phyloP scores from a whole-genome alignment of 2,888 invertebrate species.

The Scaeva pyrastri region DNA sequence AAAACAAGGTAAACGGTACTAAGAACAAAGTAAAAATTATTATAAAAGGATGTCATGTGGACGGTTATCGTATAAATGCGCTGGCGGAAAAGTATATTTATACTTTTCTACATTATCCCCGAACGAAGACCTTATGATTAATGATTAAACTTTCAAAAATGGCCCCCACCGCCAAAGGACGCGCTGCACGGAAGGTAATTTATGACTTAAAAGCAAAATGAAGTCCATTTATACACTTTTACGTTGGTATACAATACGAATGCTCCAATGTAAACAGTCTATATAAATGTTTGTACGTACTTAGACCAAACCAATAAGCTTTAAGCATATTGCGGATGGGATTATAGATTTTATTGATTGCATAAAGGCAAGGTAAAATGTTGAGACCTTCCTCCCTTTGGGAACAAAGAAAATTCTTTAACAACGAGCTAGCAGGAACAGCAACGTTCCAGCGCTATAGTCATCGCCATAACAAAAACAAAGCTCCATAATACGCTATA shows the following conservation, averaged over 20 bases:
- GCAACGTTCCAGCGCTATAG: too few species aligned
- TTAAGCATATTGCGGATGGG: constrained; percentile 64
- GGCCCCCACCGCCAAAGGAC: background rate
- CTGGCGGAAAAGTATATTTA: background rate
- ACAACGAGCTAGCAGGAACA: background rate
- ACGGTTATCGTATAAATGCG: background rate
- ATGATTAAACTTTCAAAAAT: constrained; percentile 64
- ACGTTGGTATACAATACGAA: background rate
- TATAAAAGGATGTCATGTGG: constrained; percentile 25
- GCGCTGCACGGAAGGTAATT: constrained; percentile 36
- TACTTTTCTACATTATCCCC: constrained; percentile 13
- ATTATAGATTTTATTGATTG: constrained; percentile 71
- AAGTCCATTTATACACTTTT: constrained; percentile 19
- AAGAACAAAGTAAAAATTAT: constrained; percentile 32
- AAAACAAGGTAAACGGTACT: background rate
- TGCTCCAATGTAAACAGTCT: background rate
- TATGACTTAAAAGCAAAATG: constrained; percentile 47
- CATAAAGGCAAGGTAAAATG: constrained; percentile 27
- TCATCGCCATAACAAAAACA: background rate
- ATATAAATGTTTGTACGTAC: background rate
- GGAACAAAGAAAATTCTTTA: constrained; percentile 45
- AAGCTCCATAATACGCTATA: too few species aligned
- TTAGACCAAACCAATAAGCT: constrained; percentile 22
- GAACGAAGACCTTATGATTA: constrained; percentile 63
- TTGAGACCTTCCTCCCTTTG: constrained; percentile 3